Conservation (phyloP, 1,140 invertebrate species). For the Musca vetustissima region DNA sequence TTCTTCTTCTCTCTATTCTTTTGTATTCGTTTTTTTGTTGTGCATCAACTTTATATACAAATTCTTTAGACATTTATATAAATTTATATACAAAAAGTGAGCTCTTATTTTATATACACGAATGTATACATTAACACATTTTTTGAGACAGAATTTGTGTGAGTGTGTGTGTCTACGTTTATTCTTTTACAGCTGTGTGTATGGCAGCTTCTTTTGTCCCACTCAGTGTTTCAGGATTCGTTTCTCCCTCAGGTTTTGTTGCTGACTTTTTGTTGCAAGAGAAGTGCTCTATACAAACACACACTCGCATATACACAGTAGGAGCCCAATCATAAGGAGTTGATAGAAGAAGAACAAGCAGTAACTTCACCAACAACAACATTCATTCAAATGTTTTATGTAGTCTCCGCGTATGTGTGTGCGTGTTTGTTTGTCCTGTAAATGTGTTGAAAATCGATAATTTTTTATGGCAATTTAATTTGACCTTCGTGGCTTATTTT, state of each 20-base stretch:
- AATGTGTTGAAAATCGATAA: constrained; percentile 55
- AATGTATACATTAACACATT: background rate
- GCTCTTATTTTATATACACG: background rate
- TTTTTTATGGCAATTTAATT: constrained; percentile 56
- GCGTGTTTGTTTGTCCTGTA: constrained; percentile 36
- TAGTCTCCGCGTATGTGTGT: constrained; percentile 38
- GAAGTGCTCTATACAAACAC: background rate
- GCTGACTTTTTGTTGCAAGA: constrained; percentile 19
- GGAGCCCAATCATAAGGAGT: background rate
- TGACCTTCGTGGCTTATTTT: constrained; percentile 55
- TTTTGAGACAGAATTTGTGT: background rate
- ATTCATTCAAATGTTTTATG: background rate
- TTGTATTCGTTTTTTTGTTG: too few species aligned
- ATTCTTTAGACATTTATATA: too few species aligned
- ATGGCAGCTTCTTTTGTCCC: too few species aligned
- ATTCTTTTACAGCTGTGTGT: too few species aligned
- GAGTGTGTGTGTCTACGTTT: background rate
- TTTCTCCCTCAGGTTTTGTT: too few species aligned
- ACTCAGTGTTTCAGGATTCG: too few species aligned
- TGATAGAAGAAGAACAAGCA: constrained; percentile 3
- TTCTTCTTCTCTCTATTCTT: too few species aligned
- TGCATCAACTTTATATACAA: too few species aligned
- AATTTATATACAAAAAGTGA: background rate
- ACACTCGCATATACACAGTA: background rate
- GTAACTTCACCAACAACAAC: background rate